Evolutionary conservation across 1,140 invertebrate species (phyloP), one percentile per base, ranked within the genome.

Genomic region (Bombus waltoni): DNA sequence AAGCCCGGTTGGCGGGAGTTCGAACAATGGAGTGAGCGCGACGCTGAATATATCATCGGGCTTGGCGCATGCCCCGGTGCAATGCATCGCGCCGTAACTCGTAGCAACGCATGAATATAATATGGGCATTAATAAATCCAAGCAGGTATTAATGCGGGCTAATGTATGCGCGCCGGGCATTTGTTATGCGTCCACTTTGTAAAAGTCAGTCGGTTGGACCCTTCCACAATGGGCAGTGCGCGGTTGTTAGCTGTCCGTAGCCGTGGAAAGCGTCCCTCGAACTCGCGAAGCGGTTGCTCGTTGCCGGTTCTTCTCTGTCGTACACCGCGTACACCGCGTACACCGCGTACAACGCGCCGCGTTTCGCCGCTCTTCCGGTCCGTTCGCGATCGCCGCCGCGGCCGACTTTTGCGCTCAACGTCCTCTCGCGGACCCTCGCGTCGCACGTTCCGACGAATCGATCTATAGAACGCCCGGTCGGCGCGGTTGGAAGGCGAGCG

Each of bases 91-190:
- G 76, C 38, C 70, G 72, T 88, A 77, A 88, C 84, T 76, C 87
- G 80, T 81, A 85, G 77, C 70, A 74, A 85, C 85, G 83, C 87
- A 93, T 89, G 91, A 92, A 94, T 94, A 94, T 94, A 93, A 93
- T 94, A 93, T 92, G 92, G 89, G 87, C 91, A 94, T 94, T 94
- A 94, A 94, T 94, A 94, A 94, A 93, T 94, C 89, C 91, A 92
- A 93, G 90, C 91, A 89, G 89, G 92, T 94, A 94, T 94, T 94
- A 94, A 94, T 93, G 92, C 93, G 93, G 62, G 91, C 92, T 94
- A 94, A 93, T 94, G 92, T 92, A 93, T 93, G 92, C 92, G 86
- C 86, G 91, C 85, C 85, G 85, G 82, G 88, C 91, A 94, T 93
- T 93, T 93, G 92, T 93, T 94, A 92, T 74, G 85, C 87, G 90